Percentiles rank a stretch among this genome's conserved stretches.
Evolutionary conservation across 2,113 vertebrate genomes (phyloP).

Genomic region (Varanus salvator): DNA sequence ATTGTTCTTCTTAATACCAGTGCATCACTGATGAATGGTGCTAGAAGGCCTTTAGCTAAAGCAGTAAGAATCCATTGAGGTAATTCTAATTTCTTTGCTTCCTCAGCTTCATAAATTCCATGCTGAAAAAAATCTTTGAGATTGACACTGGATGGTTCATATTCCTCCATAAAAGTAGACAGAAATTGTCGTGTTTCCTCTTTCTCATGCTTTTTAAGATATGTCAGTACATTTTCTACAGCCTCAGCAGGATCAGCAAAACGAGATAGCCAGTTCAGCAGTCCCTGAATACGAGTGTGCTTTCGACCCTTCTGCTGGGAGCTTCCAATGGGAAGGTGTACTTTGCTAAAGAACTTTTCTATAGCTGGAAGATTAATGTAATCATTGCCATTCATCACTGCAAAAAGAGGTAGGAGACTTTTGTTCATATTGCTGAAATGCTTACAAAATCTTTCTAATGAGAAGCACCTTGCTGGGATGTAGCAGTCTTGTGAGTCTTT

Average conservation of each 20-base stretch:
- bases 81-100: slow-evolving; percentile 58
- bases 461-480: slow-evolving; percentile 84
- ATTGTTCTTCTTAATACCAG: slow-evolving; percentile 83
- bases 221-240: slow-evolving; percentile 70
- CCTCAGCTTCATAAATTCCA: slow-evolving; percentile 56
- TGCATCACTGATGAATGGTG: slow-evolving; percentile 82
- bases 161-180: slow-evolving; percentile 81
- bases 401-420: slow-evolving; percentile 87
- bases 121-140: slow-evolving; percentile 83
- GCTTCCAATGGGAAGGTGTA: slow-evolving; percentile 45
- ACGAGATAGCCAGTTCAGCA: slow-evolving; percentile 87
- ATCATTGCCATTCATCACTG: slow-evolving; percentile 90
- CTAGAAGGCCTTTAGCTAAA: slow-evolving; percentile 77
- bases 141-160: slow-evolving; percentile 76
- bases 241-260: slow-evolving; percentile 80
- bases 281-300: slow-evolving; percentile 77
- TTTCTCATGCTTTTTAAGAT: slow-evolving; percentile 63
- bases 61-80: slow-evolving; percentile 80
- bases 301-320: slow-evolving; percentile 51
- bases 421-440: slow-evolving; percentile 79
- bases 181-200: slow-evolving; percentile 76
- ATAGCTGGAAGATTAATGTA: slow-evolving; percentile 72
- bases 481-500: slow-evolving; percentile 71
- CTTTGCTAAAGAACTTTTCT: slow-evolving; percentile 75
- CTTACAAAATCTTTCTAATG: slow-evolving; percentile 77